Conservation (phyloP, 1,140 invertebrate species). For the Danaus melanippus region DNA sequence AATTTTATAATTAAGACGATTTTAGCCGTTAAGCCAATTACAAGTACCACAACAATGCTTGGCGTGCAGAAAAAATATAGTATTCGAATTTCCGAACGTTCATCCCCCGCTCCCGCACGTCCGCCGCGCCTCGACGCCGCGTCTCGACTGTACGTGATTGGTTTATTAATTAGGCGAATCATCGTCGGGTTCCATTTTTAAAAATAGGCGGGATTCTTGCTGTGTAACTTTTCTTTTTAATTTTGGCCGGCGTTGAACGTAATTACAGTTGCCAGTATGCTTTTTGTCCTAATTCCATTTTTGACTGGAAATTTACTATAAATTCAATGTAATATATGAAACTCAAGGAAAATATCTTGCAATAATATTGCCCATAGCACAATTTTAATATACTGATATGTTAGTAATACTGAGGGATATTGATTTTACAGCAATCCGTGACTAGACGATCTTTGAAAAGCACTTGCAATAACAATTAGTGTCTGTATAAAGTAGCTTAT, state of each 20-base stretch:
- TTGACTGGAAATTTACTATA: constrained; percentile 40
- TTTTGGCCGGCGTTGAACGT: constrained; percentile 63
- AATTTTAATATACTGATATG: too few species aligned
- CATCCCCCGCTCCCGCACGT: constrained; percentile 69
- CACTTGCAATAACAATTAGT: too few species aligned
- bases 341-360: too few species aligned
- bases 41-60: constrained; percentile 63
- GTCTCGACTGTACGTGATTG: constrained; percentile 71
- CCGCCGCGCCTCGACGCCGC: constrained; percentile 66
- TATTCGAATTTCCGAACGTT: constrained; percentile 69
- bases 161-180: constrained; percentile 72
- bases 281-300: constrained; percentile 57
- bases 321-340: constrained; percentile 36
- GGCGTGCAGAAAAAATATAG: constrained; percentile 66
- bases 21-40: constrained; percentile 62
- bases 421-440: too few species aligned
- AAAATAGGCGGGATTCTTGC: constrained; percentile 71
- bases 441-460: too few species aligned
- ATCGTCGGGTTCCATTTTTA: constrained; percentile 71
- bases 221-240: constrained; percentile 69
- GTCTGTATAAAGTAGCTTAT: too few species aligned
- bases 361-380: too few species aligned
- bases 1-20: constrained; percentile 48
- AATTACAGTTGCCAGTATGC: constrained; percentile 59
- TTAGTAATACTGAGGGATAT: too few species aligned